These are phyloP conservation scores for Scaptomyza polygonia DNA, from an alignment of 2,888 invertebrate genomes.

Conservation along the genomic window DNA sequence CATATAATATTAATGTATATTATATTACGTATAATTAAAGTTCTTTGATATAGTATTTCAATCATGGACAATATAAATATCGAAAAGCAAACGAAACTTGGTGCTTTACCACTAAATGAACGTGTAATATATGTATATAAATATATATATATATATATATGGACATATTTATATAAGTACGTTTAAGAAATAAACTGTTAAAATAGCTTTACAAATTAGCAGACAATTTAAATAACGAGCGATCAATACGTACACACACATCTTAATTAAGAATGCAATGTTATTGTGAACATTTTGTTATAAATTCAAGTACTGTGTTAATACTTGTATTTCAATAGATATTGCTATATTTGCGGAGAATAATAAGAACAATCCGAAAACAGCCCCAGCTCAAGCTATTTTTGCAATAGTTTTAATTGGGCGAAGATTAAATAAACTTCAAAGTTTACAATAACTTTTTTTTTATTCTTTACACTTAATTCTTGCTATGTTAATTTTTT, in stretches of 20 bases:
- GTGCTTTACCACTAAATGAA: constrained; percentile 45
- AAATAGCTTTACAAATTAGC: constrained; percentile 42
- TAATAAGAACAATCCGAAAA: too few species aligned
- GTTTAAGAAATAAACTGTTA: constrained; percentile 18
- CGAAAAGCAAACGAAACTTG: constrained; percentile 16
- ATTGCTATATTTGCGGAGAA: too few species aligned
- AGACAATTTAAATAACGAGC: constrained; percentile 5
- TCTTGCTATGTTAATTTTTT: constrained; percentile 38
- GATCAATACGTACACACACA: constrained; percentile 1
- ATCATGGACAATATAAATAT: constrained; percentile 51
- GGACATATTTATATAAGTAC: constrained; percentile 16
- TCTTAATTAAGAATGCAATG: constrained; percentile 3
- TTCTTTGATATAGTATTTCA: constrained; percentile 27
- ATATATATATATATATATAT: constrained; percentile 8
- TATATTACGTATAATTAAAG: constrained; percentile 22
- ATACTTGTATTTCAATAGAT: neutral
- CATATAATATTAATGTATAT: constrained; percentile 29
- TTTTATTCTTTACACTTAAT: neutral
- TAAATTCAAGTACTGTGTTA: constrained; percentile 5
- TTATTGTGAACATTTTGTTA: constrained; percentile 2
- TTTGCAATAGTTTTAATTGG: neutral
- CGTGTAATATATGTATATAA: constrained; percentile 41
- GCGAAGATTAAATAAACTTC: neutral
- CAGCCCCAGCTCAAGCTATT: neutral
- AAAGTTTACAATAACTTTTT: neutral